A percentile compares a stretch with the other conserved stretches of the same genome.
Conservation (phyloP, 2,797 vertebrate species). For the Chromobotia macracanthus region DNA sequence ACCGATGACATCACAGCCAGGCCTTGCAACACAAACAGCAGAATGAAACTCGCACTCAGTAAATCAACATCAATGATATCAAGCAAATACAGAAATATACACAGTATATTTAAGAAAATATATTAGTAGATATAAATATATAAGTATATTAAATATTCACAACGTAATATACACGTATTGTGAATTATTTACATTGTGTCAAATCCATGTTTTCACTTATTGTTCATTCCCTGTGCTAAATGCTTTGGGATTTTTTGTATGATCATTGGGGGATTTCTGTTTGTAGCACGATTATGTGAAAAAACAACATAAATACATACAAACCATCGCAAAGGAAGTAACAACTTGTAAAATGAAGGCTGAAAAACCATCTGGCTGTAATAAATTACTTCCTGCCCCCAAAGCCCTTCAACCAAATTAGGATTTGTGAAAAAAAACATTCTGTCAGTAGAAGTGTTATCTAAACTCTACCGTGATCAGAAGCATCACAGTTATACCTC, state of each 20-base stretch:
- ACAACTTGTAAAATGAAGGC: slow-evolving; percentile 31
- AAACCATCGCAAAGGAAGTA: slow-evolving; percentile 13
- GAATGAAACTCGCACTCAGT: too few relatives aligned
- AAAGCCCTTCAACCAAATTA: slow-evolving; percentile 22
- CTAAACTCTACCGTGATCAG: not conserved
- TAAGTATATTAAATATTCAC: too few relatives aligned
- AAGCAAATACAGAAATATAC: not conserved
- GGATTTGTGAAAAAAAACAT: slow-evolving; percentile 1
- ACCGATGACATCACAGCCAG: not conserved
- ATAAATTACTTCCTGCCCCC: slow-evolving; percentile 33
- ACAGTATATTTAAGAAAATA: too few relatives aligned
- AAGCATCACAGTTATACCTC: not conserved
- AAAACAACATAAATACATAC: not conserved
- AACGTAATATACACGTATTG: too few relatives aligned
- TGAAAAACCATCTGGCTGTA: slow-evolving; percentile 31
- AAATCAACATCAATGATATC: too few relatives aligned
- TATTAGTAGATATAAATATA: too few relatives aligned
- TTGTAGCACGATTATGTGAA: not conserved
- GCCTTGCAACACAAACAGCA: too few relatives aligned
- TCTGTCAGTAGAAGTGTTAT: not conserved
- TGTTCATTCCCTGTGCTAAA: not conserved
- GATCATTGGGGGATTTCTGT: not conserved
- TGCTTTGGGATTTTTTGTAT: too few relatives aligned
- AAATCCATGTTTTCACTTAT: not conserved
- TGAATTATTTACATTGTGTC: not conserved